Conservation (phyloP, 2,113 vertebrate species). For the Pachypanchax playfairii region DNA sequence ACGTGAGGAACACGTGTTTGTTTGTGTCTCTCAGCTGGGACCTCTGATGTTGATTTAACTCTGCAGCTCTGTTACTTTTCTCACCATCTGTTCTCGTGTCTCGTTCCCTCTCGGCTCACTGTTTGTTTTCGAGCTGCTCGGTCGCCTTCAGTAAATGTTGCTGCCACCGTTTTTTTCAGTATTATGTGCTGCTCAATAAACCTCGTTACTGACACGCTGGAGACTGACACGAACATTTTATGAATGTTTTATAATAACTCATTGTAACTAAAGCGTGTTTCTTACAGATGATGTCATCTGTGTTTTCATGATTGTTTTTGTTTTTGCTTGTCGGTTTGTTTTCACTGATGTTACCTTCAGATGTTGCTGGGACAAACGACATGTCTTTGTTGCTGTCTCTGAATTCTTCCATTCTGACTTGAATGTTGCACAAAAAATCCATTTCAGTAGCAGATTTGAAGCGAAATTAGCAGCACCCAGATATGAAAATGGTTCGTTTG, state of each 20-base stretch:
- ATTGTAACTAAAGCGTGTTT: constrained; percentile 4
- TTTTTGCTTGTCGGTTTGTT: constrained; percentile 27
- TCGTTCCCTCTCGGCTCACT: constrained; percentile 43
- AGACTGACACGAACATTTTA: constrained; percentile 17
- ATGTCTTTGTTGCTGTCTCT: constrained; percentile 27
- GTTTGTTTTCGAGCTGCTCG: constrained; percentile 62
- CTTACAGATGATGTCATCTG: constrained; percentile 17
- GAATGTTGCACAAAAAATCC: no score
- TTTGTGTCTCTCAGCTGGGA: constrained; percentile 59
- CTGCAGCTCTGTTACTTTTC: constrained; percentile 44
- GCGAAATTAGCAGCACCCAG: no score
- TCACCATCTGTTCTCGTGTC: constrained; percentile 68
- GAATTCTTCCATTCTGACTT: no score
- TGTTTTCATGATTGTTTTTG: constrained; percentile 17
- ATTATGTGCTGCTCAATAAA: constrained; percentile 27
- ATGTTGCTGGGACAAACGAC: constrained; percentile 36
- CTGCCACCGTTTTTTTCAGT: constrained; percentile 15
- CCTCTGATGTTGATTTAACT: constrained; percentile 60
- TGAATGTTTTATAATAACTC: no score
- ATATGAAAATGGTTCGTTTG: no score
- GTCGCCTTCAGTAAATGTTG: constrained; percentile 21
- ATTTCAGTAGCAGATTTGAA: no score
- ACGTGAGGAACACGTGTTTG: constrained; percentile 55
- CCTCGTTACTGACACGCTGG: constrained; percentile 9
- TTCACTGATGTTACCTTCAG: no score